Percentiles rank a stretch among this genome's conserved stretches.
Conservation (phyloP, 2,797 vertebrate species). For the Orientallactaga sibirica region DNA sequence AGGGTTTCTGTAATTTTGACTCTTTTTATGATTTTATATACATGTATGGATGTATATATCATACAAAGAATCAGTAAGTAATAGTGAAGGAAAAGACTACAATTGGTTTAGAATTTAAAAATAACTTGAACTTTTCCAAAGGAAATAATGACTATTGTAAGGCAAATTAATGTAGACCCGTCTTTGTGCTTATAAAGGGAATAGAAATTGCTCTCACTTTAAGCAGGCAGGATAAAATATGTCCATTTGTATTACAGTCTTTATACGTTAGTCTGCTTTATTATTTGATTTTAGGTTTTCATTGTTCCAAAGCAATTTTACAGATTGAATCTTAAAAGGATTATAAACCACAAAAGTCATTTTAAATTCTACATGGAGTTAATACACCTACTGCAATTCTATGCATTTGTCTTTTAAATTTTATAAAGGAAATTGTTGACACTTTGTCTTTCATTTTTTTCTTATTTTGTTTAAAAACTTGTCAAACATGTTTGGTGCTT, state of each 20-base stretch:
- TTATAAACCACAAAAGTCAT: conserved; percentile 81
- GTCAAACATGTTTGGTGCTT: conserved; percentile 10
- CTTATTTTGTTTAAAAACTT: conserved; percentile 52
- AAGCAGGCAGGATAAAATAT: conserved; percentile 73
- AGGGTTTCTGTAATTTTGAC: background rate
- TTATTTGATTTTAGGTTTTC: conserved; percentile 81
- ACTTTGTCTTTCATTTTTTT: conserved; percentile 68
- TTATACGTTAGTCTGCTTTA: conserved; percentile 74
- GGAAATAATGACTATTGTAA: conserved; percentile 66
- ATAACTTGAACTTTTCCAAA: conserved; percentile 67
- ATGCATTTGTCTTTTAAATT: conserved; percentile 73
- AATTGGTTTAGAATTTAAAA: conserved; percentile 62
- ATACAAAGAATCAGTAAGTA: conserved; percentile 61
- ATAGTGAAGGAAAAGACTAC: background rate
- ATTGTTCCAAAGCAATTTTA: conserved; percentile 80
- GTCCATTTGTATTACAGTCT: conserved; percentile 65
- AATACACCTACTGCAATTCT: conserved; percentile 59
- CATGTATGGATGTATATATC: no score
- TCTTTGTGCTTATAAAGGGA: conserved; percentile 75
- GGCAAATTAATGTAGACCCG: conserved; percentile 64
- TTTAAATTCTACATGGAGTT: conserved; percentile 70
- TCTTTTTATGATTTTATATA: conserved; percentile 12
- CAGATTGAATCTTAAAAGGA: conserved; percentile 79
- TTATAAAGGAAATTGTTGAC: conserved; percentile 74
- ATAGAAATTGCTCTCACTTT: conserved; percentile 37